A percentile compares a stretch with the other conserved stretches of the same genome.
Evolutionary conservation across 2,888 invertebrate species (phyloP).

Genomic region (Chrysolina americana): DNA sequence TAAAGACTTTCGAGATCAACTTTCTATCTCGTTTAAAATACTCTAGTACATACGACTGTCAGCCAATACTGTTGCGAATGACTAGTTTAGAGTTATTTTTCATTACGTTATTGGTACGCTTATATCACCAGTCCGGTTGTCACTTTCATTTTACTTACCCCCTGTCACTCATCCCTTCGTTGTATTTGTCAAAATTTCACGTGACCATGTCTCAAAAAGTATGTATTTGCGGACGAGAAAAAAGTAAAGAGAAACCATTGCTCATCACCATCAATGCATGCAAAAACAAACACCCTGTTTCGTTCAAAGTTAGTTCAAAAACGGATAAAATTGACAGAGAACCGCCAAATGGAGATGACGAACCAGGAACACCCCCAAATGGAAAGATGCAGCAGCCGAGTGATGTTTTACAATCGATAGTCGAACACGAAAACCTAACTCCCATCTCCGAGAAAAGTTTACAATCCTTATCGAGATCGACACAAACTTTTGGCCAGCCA

Average conservation of each 20-base stretch:
- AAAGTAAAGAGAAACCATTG: conserved; percentile 41
- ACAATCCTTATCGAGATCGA: not conserved
- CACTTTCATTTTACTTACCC: not conserved
- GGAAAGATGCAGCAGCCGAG: not conserved
- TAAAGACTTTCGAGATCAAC: too few relatives aligned
- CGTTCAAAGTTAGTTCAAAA: not conserved
- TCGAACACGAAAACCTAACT: not conserved
- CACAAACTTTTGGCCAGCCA: not conserved
- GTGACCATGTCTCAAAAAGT: conserved; percentile 44
- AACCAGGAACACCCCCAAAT: not conserved
- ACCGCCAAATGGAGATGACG: not conserved
- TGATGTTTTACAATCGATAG: not conserved
- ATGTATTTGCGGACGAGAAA: conserved; percentile 37
- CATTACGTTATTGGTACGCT: too few relatives aligned
- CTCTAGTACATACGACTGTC: too few relatives aligned
- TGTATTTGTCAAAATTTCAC: conserved; percentile 40
- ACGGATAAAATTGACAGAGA: not conserved
- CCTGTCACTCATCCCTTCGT: conserved; percentile 11
- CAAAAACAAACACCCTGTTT: conserved; percentile 34
- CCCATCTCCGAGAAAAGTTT: not conserved
- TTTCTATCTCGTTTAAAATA: too few relatives aligned
- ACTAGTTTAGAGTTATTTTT: too few relatives aligned
- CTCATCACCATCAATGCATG: conserved; percentile 48
- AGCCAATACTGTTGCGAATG: too few relatives aligned
- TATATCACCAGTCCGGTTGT: not conserved